phyloP scores from a whole-genome alignment of 2,888 invertebrate genomes.

The Orgyia antiqua region DNA sequence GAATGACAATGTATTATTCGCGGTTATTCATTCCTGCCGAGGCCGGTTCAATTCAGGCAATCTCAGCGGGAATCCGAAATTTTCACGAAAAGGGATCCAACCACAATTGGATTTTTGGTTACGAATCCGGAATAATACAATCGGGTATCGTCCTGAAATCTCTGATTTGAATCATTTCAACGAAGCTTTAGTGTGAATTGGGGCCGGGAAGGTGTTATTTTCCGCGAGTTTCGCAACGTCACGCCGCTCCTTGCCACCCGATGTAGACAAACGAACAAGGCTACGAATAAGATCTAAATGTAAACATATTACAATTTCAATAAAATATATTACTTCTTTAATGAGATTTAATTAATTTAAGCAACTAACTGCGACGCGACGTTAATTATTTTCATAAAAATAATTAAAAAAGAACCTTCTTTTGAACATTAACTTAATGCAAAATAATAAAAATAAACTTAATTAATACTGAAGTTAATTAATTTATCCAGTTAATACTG shows the following conservation, averaged over 20 bases:
- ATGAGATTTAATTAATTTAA: too few species aligned
- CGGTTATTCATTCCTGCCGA: conserved; percentile 64
- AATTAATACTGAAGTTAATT: too few species aligned
- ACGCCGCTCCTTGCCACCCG: conserved; percentile 19
- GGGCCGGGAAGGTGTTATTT: conserved; percentile 58
- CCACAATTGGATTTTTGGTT: conserved; percentile 77
- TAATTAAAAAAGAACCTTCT: too few species aligned
- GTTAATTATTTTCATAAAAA: too few species aligned
- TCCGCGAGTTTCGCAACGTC: conserved; percentile 49
- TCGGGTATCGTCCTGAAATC: conserved; percentile 74
- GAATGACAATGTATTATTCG: conserved; percentile 76
- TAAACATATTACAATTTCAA: too few species aligned
- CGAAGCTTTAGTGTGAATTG: conserved; percentile 67
- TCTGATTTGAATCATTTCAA: conserved; percentile 74
- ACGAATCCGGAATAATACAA: conserved; percentile 77
- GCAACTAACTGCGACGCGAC: too few species aligned
- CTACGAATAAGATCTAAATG: conserved; percentile 31
- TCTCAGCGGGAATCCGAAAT: conserved; percentile 69
- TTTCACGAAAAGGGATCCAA: conserved; percentile 64
- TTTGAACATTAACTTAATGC: too few species aligned
- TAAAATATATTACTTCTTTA: too few species aligned
- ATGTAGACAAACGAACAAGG: conserved; percentile 11
- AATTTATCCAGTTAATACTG: too few species aligned
- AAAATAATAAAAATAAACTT: too few species aligned
- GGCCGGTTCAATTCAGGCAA: conserved; percentile 62